Base-by-base conservation (phyloP, 2,888 invertebrate genomes). In the Trichopria drosophilae region DNA sequence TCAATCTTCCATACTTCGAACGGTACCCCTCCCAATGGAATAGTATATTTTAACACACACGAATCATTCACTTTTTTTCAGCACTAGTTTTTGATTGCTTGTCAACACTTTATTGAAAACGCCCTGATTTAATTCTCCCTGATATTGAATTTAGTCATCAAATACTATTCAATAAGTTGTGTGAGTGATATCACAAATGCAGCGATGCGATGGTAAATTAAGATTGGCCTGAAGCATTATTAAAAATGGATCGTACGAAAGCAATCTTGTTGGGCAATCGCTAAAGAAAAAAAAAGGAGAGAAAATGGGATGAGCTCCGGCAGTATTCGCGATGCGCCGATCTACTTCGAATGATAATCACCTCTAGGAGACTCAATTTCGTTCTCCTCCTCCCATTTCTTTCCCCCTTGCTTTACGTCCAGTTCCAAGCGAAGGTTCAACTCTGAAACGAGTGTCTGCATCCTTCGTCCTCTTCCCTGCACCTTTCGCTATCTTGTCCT, bases 261-360 rank as follows among this genome's bases (percentile, higher is more conserved):
- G 65, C 64, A 67, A 69, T 69, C 66, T 69, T 61, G 61, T 42
- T 53, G 47, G 57, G 53, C 53, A 62, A 64, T 67, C 62, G 59
- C 60, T 57, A 57, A 49, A 53, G 55, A 24, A 51, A 53, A n/a
- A n/a, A n/a, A n/a, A n/a, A n/a, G n/a, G n/a, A n/a, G n/a, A n/a
- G n/a, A n/a, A n/a, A n/a, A n/a, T n/a, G 58, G 59, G 60, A 63
- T 58, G 60, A 63, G 61, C 54, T 48, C 47, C 35, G 34, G 31
- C 45, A 28, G 57, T 52, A 55, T 61, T 51, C 59, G 39, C 55
- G 55, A 40, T 46, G 42, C 42, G 57, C 58, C 64, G 64, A 70
- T 68, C 64, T 67, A 64, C 69, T 66, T 65, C 67, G 63, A 67
- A 69, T 70, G 66, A 71, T 71, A 72, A 72, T 72, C 72, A 68